Conservation (phyloP, 1,140 invertebrate species). For the Drosophila aff. region DNA sequence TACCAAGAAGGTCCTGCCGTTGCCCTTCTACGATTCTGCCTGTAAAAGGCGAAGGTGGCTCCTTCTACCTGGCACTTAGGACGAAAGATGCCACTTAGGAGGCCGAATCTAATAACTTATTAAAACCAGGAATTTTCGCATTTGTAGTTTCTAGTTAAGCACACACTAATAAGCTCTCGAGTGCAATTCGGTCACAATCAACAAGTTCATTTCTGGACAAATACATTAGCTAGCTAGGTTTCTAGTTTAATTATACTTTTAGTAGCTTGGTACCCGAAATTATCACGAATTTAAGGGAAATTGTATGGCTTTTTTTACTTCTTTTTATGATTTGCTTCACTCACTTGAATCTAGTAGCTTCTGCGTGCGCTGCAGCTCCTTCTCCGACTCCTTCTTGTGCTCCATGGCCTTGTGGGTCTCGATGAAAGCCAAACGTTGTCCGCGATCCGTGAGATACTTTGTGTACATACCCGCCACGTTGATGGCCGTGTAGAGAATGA, state of each 20-base stretch:
- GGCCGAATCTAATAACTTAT: conserved; percentile 14
- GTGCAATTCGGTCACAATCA: conserved; percentile 2
- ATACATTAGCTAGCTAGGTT: not conserved
- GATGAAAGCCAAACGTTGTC: conserved; percentile 97
- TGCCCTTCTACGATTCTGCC: conserved; percentile 4
- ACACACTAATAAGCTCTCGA: conserved; percentile 7
- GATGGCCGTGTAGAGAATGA: conserved; percentile 93
- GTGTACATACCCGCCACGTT: conserved; percentile 98
- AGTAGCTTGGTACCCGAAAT: not conserved
- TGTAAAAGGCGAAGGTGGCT: conserved; percentile 12
- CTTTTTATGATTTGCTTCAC: conserved; percentile 11
- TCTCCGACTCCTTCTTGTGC: conserved; percentile 95
- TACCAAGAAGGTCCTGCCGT: conserved; percentile 22
- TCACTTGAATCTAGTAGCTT: conserved; percentile 94
- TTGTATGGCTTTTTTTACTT: not conserved
- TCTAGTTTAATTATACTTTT: not conserved
- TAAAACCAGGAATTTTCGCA: conserved; percentile 10
- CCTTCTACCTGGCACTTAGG: conserved; percentile 18
- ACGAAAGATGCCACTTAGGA: conserved; percentile 21
- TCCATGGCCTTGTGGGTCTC: conserved; percentile 98
- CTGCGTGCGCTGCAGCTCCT: conserved; percentile 98
- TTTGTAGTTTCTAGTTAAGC: conserved; percentile 16
- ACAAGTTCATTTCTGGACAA: not conserved
- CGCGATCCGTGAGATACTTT: conserved; percentile 97
- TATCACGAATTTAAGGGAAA: not conserved